Base-by-base conservation (phyloP, 1,140 invertebrate genomes). In the Drosophila funebris region DNA sequence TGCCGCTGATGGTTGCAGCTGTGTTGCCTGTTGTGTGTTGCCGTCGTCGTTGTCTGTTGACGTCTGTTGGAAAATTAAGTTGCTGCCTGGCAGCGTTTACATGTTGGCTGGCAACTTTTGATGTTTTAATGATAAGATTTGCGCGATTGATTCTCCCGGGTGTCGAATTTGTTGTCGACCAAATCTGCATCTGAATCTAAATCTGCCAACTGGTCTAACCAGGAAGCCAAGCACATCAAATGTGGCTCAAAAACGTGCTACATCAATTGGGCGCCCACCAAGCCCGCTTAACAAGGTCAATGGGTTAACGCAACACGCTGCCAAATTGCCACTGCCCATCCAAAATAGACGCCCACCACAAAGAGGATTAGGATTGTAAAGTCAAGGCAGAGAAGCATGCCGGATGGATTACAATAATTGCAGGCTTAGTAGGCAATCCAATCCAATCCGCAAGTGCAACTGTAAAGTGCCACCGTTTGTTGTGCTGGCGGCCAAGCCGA, bases 61-160 rank as follows among this genome's bases (percentile, higher is more conserved):
- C 57, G 62, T 69, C 71, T 79, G 46, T 52, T 37, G 67, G 64
- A 44, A 81, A 87, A 85, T 85, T 77, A 85, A 85, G 81, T 85
- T 85, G 70, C 79, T 78, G 74, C 56, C 61, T 68, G 66, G 71
- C 79, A 82, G 58, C 78, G 73, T 88, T 88, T 78, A 87, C 82
- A 85, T 85, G 78, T 62, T 64, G 76, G 64, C 72, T 76, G 75
- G 60, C 73, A 82, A 66, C 83, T 78, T 88, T 87, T 87, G 83
- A 87, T 88, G 84, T 88, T 87, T 83, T 88, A 88, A 87, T 87
- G 83, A 87, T 87, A 89, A 87, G 84, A 87, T 79, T 88, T 79
- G 76, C 52, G 53, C 83, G 83, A 87, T 87, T 87, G 83, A 87
- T 88, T 87, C 79, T 83, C 76, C 78, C 52, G 83, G 78, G 72